Conservation (phyloP, 2,797 vertebrate species). For the Tauraco hartlaubi region DNA sequence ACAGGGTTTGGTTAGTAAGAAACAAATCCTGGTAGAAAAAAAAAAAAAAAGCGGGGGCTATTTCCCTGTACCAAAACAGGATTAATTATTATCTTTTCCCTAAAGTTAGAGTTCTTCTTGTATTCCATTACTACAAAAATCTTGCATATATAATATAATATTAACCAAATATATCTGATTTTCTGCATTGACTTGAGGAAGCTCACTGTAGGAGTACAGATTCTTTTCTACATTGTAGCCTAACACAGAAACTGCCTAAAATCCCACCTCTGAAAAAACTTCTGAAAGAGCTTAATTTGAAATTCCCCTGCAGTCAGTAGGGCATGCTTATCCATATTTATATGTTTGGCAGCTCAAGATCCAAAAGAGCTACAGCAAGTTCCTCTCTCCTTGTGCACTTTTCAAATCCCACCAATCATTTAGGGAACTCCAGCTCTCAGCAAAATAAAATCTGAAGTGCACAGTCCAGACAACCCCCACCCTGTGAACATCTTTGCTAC, state of each 20-base stretch:
- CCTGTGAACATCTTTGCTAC: background rate
- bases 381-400: background rate
- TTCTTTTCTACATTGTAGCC: background rate
- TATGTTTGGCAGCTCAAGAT: background rate
- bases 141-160: background rate
- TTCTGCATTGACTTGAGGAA: background rate
- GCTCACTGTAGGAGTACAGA: background rate
- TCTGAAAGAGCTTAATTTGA: slow-evolving; percentile 1
- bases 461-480: background rate
- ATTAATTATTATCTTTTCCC: background rate
- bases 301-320: background rate
- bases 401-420: background rate
- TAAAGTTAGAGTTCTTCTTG: background rate
- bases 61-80: background rate
- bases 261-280: background rate
- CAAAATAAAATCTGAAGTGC: background rate
- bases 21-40: background rate
- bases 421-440: background rate
- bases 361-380: background rate
- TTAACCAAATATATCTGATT: background rate
- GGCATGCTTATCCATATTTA: slow-evolving; percentile 5
- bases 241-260: slow-evolving; percentile 10
- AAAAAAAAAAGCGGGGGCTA: background rate
- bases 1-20: background rate
- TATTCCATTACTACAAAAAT: background rate